A percentile compares a stretch with the other conserved stretches of the same genome.
These are phyloP conservation scores for Lepidonotus clava DNA, from an alignment of 2,888 invertebrate genomes.

Conservation along the genomic window DNA sequence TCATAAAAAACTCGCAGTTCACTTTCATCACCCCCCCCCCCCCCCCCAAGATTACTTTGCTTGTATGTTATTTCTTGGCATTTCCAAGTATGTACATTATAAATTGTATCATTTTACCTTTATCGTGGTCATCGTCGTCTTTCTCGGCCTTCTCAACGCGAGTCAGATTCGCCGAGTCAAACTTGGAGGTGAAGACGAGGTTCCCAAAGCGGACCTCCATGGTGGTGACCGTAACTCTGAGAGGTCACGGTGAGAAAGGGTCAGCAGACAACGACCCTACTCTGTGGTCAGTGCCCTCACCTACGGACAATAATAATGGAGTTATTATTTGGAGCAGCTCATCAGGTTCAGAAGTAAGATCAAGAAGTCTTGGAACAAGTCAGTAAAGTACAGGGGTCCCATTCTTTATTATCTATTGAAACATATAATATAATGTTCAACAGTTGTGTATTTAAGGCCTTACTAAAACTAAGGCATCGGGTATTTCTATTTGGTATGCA, in stretches of 20 bases:
- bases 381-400: not conserved
- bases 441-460: not conserved
- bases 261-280: not conserved
- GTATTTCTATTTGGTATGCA: too few relatives aligned
- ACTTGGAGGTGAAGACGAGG: conserved; percentile 91
- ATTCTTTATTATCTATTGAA: not conserved
- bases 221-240: not conserved
- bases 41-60: not conserved
- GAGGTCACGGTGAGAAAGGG: not conserved
- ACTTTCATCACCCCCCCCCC: too few relatives aligned
- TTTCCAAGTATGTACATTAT: too few relatives aligned
- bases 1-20: too few relatives aligned
- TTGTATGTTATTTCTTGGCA: not conserved
- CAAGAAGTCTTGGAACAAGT: not conserved
- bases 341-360: not conserved
- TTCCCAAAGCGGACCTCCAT: conserved; percentile 83
- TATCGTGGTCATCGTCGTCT: conserved; percentile 74
- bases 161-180: conserved; percentile 94
- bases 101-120: conserved; percentile 27
- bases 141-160: conserved; percentile 86
- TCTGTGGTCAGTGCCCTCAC: not conserved
- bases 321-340: not conserved
- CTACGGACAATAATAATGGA: not conserved
- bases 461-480: not conserved
- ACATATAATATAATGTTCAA: not conserved